Conservation (phyloP, 2,888 invertebrate genomes). For the Meloe dianella region DNA sequence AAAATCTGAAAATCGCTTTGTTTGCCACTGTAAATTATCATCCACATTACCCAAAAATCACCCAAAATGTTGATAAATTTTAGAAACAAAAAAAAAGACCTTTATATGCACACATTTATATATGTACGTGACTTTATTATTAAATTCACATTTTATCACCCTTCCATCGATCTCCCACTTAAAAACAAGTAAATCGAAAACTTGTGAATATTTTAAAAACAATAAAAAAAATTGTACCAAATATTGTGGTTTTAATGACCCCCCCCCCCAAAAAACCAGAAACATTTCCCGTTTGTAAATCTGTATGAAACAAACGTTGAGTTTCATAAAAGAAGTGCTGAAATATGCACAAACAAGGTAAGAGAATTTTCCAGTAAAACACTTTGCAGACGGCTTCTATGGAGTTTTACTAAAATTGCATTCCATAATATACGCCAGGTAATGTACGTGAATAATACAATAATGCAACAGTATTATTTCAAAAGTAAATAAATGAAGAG, state of each 20-base stretch:
- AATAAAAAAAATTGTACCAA: background rate
- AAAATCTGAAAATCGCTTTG: background rate
- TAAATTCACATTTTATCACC: background rate
- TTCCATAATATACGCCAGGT: no score
- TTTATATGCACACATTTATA: no score
- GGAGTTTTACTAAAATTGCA: no score
- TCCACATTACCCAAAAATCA: background rate
- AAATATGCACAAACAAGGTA: no score
- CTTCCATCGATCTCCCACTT: background rate
- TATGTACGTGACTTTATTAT: background rate
- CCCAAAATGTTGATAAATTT: background rate
- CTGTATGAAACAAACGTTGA: background rate
- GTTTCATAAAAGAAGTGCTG: background rate
- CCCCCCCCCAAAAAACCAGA: no score
- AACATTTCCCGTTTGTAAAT: background rate
- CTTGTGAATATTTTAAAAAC: background rate
- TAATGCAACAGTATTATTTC: no score
- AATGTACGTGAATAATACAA: no score
- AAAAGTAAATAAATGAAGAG: no score
- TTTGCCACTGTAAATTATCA: background rate
- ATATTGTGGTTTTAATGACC: background rate
- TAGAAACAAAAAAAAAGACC: no score
- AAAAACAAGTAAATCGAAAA: background rate
- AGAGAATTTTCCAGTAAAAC: background rate
- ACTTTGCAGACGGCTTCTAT: background rate